Evolutionary conservation across 2,888 invertebrate species (phyloP), one percentile per base, ranked within the genome.

Genomic region (Fabriciana adippe): DNA sequence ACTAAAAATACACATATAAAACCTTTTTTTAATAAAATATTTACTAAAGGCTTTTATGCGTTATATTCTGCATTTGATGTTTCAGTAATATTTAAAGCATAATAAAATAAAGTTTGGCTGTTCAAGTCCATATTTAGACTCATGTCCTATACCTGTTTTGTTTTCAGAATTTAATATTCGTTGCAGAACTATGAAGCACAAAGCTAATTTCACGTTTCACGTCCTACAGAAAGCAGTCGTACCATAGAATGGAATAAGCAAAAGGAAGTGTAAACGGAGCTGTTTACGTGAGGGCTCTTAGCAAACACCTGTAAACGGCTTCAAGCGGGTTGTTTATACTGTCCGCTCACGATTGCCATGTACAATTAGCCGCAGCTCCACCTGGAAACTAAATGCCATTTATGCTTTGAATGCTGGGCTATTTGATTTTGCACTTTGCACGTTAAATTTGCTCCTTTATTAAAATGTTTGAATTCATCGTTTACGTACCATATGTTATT

Each of bases 251-350:
- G 72, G 67, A 72, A 71, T 67, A 74, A 74, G 80, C 81, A 79
- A 84, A 85, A 89, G 88, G 87, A 85, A 78, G 81, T 82, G 82
- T 79, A 80, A 81, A 84, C 81, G 76, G 80, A 81, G 81, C 82
- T 89, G 88, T 91, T 91, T 90, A 89, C 88, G 88, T 89, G 88
- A 83, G 90, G 90, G 87, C 83, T 82, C 85, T 88, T 84, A 76
- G 85, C 87, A 88, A 88, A 90, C 88, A 90, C 86, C 86, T 87
- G 87, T 85, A 83, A 84, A 85, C 85, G 82, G 85, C 85, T 84
- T 83, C 80, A 59, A 70, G 81, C 77, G 79, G 79, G 78, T 79
- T 89, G 83, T 90, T 89, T 90, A 83, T 78, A 81, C 85, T 87
- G 87, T 86, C 86, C 85, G 80, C 79, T 84, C 84, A 83, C 86